phyloP scores from a whole-genome alignment of 1,140 invertebrate genomes.

The Tetramorium alpestre region DNA sequence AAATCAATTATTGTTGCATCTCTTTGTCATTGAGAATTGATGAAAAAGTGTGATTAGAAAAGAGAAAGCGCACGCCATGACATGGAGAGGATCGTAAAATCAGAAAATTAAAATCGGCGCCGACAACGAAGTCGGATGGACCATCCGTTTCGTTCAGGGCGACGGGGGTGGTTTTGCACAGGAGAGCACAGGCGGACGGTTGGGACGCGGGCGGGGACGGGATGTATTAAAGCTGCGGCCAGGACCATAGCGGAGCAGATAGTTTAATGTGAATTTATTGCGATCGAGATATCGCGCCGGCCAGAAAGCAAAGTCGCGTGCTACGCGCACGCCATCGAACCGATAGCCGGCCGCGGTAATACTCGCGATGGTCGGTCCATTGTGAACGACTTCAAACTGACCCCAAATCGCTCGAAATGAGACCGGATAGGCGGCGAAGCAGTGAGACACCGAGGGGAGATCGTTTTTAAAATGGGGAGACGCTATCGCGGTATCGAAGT shows the following conservation, averaged over 20 bases:
- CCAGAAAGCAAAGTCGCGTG: conserved; percentile 83
- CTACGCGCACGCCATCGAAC: conserved; percentile 75
- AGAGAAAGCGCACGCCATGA: neutral
- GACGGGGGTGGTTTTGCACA: conserved; percentile 2
- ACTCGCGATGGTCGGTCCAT: conserved; percentile 55
- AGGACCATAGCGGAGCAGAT: conserved; percentile 78
- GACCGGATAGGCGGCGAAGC: neutral
- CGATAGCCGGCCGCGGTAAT: conserved; percentile 73
- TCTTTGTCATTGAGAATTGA: neutral
- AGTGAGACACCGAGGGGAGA: conserved; percentile 39
- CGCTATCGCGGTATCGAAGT: conserved; percentile 60
- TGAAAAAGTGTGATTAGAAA: neutral
- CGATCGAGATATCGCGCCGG: conserved; percentile 82
- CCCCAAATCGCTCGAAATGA: conserved; percentile 57
- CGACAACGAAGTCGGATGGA: conserved; percentile 62
- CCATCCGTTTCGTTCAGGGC: neutral
- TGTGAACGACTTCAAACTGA: conserved; percentile 61
- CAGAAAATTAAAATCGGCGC: conserved; percentile 72
- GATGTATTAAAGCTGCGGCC: conserved; percentile 80
- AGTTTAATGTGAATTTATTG: conserved; percentile 86
- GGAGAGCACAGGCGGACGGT: neutral
- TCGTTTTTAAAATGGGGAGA: conserved; percentile 68
- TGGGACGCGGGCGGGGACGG: conserved; percentile 43
- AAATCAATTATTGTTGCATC: neutral
- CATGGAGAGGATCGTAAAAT: conserved; percentile 54